Conservation (phyloP, 2,113 vertebrate genomes). For the Alectura lathami region DNA sequence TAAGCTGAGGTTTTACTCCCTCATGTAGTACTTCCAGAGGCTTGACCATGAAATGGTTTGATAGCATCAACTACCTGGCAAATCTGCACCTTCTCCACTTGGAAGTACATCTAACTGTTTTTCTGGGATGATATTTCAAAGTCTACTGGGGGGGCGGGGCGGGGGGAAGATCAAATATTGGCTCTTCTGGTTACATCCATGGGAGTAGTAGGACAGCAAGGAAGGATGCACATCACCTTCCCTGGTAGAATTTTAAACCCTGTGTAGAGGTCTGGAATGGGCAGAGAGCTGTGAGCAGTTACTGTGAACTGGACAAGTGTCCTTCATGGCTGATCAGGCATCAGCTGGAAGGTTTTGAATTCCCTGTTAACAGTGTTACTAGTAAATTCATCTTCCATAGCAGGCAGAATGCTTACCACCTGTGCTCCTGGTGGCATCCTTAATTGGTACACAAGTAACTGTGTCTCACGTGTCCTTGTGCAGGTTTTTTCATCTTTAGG, state of each 20-base stretch:
- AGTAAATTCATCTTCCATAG: not conserved
- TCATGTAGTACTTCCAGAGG: not conserved
- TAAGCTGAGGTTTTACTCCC: not conserved
- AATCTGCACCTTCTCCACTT: not conserved
- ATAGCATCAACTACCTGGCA: not conserved
- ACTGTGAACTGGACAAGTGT: not conserved
- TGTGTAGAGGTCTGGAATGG: not conserved
- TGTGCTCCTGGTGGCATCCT: not conserved
- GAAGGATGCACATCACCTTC: not conserved
- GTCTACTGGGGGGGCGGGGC: not conserved
- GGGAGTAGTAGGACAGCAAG: not conserved
- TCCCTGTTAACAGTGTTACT: not conserved
- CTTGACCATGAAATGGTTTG: not conserved
- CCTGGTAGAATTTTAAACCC: not conserved
- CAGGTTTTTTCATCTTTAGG: not conserved
- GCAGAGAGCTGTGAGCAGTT: not conserved
- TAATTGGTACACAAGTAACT: not conserved
- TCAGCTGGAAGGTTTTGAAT: not conserved
- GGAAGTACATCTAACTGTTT: not conserved
- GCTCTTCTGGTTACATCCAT: not conserved
- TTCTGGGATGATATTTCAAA: not conserved
- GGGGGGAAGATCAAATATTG: not conserved
- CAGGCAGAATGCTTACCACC: not conserved
- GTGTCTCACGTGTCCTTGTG: not conserved
- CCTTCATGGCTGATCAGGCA: not conserved